Conservation (phyloP, 2,888 invertebrate genomes). For the Spodoptera exigua region DNA sequence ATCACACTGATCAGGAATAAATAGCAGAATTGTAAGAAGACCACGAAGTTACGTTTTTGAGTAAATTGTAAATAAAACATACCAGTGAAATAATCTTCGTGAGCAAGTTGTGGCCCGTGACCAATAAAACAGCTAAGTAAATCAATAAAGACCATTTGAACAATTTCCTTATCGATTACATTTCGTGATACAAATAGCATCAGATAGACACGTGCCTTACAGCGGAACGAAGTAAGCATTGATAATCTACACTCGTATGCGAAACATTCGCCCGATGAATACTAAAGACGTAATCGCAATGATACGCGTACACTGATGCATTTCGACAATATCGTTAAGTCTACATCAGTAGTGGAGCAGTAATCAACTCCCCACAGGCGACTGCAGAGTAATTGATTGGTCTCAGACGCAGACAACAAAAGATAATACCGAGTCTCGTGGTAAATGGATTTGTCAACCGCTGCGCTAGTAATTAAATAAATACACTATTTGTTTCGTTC, state of each 20-base stretch:
- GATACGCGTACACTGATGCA: constrained; percentile 58
- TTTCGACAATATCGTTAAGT: constrained; percentile 66
- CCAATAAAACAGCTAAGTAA: constrained; percentile 9
- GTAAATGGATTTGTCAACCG: constrained; percentile 87
- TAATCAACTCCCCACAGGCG: constrained; percentile 81
- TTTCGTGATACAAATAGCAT: constrained; percentile 49
- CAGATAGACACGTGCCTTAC: constrained; percentile 39
- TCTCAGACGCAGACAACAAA: constrained; percentile 84
- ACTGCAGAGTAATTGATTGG: constrained; percentile 83
- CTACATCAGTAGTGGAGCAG: constrained; percentile 68
- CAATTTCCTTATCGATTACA: constrained; percentile 45
- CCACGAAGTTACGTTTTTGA: not conserved
- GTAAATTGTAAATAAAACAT: not conserved
- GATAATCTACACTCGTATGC: constrained; percentile 48
- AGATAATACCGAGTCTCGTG: constrained; percentile 80
- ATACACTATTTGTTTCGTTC: constrained; percentile 72
- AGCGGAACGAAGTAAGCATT: constrained; percentile 32
- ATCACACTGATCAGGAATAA: too few species aligned
- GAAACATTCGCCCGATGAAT: constrained; percentile 49
- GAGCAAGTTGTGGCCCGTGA: not conserved
- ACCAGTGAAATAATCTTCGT: not conserved
- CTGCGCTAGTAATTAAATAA: constrained; percentile 85
- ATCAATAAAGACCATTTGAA: constrained; percentile 37
- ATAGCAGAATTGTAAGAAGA: not conserved
- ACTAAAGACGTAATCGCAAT: constrained; percentile 54